Percentiles rank a stretch among this genome's conserved stretches.
phyloP scores from a whole-genome alignment of 2,888 invertebrate species.

The Tridacna gigas region DNA sequence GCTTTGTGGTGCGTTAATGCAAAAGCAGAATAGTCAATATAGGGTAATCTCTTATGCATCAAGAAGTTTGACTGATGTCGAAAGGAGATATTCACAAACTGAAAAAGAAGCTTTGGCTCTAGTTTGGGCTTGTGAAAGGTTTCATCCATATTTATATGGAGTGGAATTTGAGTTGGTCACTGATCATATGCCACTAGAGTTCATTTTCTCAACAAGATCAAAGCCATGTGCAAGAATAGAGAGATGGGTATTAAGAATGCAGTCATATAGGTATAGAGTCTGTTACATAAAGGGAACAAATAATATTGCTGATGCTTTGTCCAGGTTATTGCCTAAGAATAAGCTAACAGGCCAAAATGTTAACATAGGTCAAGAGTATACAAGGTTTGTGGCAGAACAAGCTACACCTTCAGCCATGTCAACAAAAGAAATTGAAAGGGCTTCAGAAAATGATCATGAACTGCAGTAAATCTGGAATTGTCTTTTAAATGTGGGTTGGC shows the following conservation, averaged over 20 bases:
- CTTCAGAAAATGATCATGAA: slow-evolving; percentile 31
- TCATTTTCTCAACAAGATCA: slow-evolving; percentile 65
- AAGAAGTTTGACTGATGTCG: slow-evolving; percentile 48
- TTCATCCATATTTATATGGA: slow-evolving; percentile 69
- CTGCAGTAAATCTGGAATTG: slow-evolving; percentile 6
- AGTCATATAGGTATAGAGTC: slow-evolving; percentile 53
- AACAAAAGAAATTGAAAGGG: slow-evolving; percentile 26
- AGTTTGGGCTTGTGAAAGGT: slow-evolving; percentile 72
- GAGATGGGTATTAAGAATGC: slow-evolving; percentile 70
- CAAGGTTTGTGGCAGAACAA: too few relatives aligned
- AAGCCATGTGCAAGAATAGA: slow-evolving; percentile 42
- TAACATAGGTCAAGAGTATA: not conserved
- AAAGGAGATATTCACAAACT: slow-evolving; percentile 67
- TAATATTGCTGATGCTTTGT: slow-evolving; percentile 60
- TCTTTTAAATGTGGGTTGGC: slow-evolving; percentile 23
- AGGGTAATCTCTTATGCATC: slow-evolving; percentile 57
- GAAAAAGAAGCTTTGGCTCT: slow-evolving; percentile 61
- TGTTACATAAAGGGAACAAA: slow-evolving; percentile 48
- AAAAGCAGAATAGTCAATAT: slow-evolving; percentile 33
- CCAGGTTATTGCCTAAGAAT: slow-evolving; percentile 32
- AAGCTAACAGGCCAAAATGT: too few relatives aligned
- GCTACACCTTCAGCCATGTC: slow-evolving; percentile 22
- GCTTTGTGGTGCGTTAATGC: not conserved
- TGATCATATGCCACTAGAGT: slow-evolving; percentile 74
- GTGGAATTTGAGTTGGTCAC: slow-evolving; percentile 63